Base-by-base conservation (phyloP, 2,888 invertebrate genomes). In the Toxonevra muliebris region DNA sequence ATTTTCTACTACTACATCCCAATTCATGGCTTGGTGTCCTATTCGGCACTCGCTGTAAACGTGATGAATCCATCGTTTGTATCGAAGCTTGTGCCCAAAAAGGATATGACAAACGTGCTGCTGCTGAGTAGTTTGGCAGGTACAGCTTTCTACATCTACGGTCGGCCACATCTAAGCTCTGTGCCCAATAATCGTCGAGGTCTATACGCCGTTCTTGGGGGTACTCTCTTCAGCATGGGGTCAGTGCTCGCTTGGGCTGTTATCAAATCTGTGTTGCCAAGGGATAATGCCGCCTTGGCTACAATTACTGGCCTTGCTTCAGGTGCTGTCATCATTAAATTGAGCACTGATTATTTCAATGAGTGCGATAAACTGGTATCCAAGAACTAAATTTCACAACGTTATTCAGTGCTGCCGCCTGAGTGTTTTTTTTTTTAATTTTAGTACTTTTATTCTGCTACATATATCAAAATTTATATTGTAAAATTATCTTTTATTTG, bases 231-330 rank as follows among this genome's bases (percentile, higher is more conserved):
- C 87, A 94, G 94, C 73, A 90, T 97, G 80, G 96, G 97, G 13
- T 95, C 96, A 0, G 92, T 96, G 58, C 88, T 97, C 67, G 86
- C 93, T 71, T 96, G 96, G 93, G 96, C 96, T 10, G 91, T 96
- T 48, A 86, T 94, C 52, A 90, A 95, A 80, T 92, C 92, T 74
- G 87, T 93, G 48, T 86, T 96, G 48, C 83, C 85, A 4, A 77
- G 75, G 57, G 79, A 82, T 58, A 83, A 82, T 67, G 70, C 79
- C 5, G 73, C 77, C 12, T 20, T 84, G 12, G 80, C 81, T 13
- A 84, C 85, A 0, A 40, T 82, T 10, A 74, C 81, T 12, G 86
- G 86, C 0, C 50, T 85, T 17, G 81, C 80, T 30, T 79, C 82
- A 10, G 85, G 86, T 9, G 84, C 81, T 30, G 78, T 72, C 3